Conservation (phyloP, 2,797 vertebrate genomes). For the Anabas testudineus region DNA sequence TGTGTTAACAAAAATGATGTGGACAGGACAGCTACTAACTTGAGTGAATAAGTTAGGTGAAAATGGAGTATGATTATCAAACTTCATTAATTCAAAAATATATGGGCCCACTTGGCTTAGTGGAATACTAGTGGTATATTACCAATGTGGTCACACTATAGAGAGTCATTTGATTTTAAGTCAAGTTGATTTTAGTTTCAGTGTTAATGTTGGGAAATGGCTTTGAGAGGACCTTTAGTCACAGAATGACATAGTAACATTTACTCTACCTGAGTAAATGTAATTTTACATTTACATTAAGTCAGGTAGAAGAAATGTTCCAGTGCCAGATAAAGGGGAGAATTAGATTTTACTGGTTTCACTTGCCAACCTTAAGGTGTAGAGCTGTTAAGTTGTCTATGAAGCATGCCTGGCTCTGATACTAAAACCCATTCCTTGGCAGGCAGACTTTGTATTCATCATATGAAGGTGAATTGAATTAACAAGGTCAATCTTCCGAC, state of each 20-base stretch:
- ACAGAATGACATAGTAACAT: background rate
- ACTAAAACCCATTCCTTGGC: slow-evolving; percentile 30
- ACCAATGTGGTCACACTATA: background rate
- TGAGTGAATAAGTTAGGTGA: background rate
- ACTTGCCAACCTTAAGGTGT: background rate
- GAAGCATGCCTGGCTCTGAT: slow-evolving; percentile 39
- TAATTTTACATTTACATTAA: background rate
- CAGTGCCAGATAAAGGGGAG: too few relatives aligned
- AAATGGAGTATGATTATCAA: background rate
- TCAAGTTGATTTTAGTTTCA: background rate
- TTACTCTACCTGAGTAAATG: too few relatives aligned
- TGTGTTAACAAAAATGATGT: too few relatives aligned
- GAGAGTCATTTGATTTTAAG: background rate
- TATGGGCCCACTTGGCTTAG: background rate
- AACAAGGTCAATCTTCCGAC: slow-evolving; percentile 66
- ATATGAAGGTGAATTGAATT: slow-evolving; percentile 60
- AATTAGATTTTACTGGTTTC: background rate
- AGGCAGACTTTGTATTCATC: slow-evolving; percentile 54
- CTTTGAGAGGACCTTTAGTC: slow-evolving; percentile 15
- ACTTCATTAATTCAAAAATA: background rate
- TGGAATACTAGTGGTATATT: background rate
- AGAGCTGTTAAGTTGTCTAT: slow-evolving; percentile 36
- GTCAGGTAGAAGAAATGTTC: too few relatives aligned
- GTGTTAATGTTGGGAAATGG: background rate
- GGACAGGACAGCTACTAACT: background rate